Percentiles rank a stretch among this genome's conserved stretches.
These are phyloP conservation scores for Myrmecophaga tridactyla DNA, from an alignment of 2,113 vertebrate genomes.

Conservation along the genomic window DNA sequence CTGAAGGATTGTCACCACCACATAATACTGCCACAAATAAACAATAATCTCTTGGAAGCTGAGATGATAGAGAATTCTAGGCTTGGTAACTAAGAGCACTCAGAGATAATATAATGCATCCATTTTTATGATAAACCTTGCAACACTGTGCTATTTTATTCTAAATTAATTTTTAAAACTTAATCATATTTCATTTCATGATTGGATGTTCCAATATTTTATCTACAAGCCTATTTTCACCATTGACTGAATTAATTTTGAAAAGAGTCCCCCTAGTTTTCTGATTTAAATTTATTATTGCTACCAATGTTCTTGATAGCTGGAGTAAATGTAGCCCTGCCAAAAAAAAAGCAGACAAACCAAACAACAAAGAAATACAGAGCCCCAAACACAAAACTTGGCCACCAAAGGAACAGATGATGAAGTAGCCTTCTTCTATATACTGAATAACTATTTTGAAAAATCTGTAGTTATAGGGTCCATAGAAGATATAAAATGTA, in stretches of 20 bases:
- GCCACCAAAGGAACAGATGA: not conserved
- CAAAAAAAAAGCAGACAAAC: not conserved
- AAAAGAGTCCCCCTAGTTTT: not conserved
- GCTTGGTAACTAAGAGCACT: not conserved
- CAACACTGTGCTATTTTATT: constrained; percentile 23
- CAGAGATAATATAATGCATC: not conserved
- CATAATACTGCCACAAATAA: not conserved
- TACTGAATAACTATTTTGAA: not conserved
- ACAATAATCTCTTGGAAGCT: not conserved
- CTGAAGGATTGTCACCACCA: not conserved
- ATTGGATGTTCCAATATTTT: constrained; percentile 16
- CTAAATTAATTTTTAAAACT: constrained; percentile 47
- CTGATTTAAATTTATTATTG: constrained; percentile 1
- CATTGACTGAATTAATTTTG: not conserved
- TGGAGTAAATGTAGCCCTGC: not conserved
- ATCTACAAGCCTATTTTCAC: not conserved
- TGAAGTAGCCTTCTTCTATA: not conserved
- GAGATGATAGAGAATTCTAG: not conserved
- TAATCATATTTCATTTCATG: constrained; percentile 16
- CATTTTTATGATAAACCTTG: not conserved
- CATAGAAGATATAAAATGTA: not conserved
- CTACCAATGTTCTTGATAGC: not conserved
- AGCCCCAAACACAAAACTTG: not conserved
- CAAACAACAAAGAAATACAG: not conserved
- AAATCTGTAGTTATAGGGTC: not conserved